Evolutionary conservation across 2,113 vertebrate genomes (phyloP), one percentile per base, ranked within the genome.

Genomic region (Micromys minutus): DNA sequence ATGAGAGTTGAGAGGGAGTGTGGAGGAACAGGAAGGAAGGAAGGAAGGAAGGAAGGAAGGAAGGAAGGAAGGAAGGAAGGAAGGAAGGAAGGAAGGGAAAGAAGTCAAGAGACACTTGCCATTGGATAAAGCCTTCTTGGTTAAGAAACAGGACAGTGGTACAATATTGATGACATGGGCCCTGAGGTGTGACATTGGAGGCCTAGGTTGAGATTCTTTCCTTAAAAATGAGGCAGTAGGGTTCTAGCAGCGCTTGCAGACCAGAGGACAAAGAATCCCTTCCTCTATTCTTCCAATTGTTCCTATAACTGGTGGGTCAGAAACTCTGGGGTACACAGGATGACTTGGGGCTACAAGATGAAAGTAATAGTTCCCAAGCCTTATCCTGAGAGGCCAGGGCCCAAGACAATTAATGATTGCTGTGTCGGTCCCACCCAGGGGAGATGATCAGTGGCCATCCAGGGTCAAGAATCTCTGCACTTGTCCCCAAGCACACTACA

Each of bases 201-300:
- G 22, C 72, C 87, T 4, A 52, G 31, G 10, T 47, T 63, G 34
- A 4, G 24, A 19, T 59, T 67, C 36, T 90, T 29, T 57, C 57
- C 79, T 52, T 47, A 39, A 16, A 15, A 36, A 29, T 1, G 7
- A 31, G 24, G 65, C 72, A 47, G 0, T 29, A 1, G 22, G n/a
- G 47, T 24, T 72, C 59, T 31, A 63, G 55, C 71, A 88, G 34
- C 67, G 15, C 15, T 75, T 83, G 50, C 19, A 67, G 55, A 61
- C 4, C 24, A 31, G 52, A 74, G 26, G 31, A 52, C 15, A 6
- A 21, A 24, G 50, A 34, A n/a, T 19, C 24, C 0, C 24, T n/a
- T 36, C 1, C 7, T 65, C n/a, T 22, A 0, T 1, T 55, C 74
- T 17, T 22, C n/a, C 45, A 15, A 0, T 42, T 2, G 5, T 0